Base-by-base conservation (phyloP, 2,888 invertebrate genomes). In the Tribolium freemani region DNA sequence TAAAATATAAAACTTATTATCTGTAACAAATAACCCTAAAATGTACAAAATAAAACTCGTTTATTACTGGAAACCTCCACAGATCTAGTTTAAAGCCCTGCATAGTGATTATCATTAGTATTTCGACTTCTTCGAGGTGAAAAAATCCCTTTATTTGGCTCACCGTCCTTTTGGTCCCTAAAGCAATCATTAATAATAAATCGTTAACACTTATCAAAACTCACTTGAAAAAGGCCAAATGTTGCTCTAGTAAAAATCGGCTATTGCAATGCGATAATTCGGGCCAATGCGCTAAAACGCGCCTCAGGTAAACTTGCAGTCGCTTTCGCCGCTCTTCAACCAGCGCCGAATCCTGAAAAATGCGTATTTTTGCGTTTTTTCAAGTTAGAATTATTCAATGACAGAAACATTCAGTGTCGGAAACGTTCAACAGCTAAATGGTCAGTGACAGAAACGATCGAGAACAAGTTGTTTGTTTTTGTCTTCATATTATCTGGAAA, bases 151-250 rank as follows among this genome's bases (percentile, higher is more conserved):
- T 77, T 80, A 73, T 78, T 80, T 44, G 71, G 80, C 48, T 76
- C 77, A 60, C 78, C 81, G 45, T 82, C 81, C 73, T 84, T 82
- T 74, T 83, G 83, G 77, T 86, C 86, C 73, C 86, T 86, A 71
- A 50, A 82, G 83, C 48, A 57, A 48, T 11, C 21, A 50, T 9
- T 31, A 64, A n/a, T 57, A 30, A 68, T 46, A 50, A 5, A 11
- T 11, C 6, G 16, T 16, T 16, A 16, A 16, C 1, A 16, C 2
- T 16, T 16, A 1, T 26, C 26, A 26, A 26, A 72, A 81, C 86
- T 87, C 87, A 94, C 92, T 94, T 94, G 86, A 98, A 96, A 88
- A 98, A 97, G 31, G 96, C 95, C 82, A 98, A 89, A 75, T 93
- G 89, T 53, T 92, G 91, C 79, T 95, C 90, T 71, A 98, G 90